These are phyloP conservation scores for Aradus depressus DNA, from an alignment of 2,888 invertebrate species.

Conservation along the genomic window DNA sequence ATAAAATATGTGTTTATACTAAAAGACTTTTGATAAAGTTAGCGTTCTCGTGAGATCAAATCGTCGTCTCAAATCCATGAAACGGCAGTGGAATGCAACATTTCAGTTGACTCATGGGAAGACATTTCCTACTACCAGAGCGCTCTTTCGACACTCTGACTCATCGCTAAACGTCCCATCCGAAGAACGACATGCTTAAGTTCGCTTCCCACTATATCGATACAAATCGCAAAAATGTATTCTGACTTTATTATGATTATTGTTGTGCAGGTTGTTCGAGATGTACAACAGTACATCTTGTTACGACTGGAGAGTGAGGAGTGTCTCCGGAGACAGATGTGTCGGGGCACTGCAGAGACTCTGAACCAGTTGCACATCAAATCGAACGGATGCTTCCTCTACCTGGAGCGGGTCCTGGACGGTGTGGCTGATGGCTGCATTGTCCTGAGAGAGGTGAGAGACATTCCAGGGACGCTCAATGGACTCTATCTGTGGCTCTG, in stretches of 20 bases:
- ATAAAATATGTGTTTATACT: too few species aligned
- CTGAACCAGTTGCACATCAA: slow-evolving; percentile 91
- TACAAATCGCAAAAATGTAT: too few species aligned
- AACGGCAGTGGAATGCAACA: too few species aligned
- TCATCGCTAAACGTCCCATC: too few species aligned
- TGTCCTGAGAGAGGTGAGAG: slow-evolving; percentile 76
- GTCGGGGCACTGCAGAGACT: slow-evolving; percentile 85
- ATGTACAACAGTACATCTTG: slow-evolving; percentile 90
- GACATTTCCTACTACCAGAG: too few species aligned
- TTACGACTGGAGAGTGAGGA: slow-evolving; percentile 82
- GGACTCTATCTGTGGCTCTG: slow-evolving; percentile 92
- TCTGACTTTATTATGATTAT: neutral
- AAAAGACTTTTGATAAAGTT: too few species aligned
- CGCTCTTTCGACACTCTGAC: too few species aligned
- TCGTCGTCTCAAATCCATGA: too few species aligned
- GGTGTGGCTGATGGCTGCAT: slow-evolving; percentile 90
- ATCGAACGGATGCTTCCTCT: slow-evolving; percentile 85
- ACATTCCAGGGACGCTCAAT: slow-evolving; percentile 90
- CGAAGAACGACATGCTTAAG: too few species aligned
- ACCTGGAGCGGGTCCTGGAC: slow-evolving; percentile 75
- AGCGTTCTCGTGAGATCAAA: too few species aligned
- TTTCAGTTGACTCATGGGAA: too few species aligned
- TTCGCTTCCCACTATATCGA: too few species aligned
- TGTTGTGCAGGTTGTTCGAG: slow-evolving; percentile 65
- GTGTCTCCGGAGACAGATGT: slow-evolving; percentile 74